Conservation (phyloP, 2,113 vertebrate species). For the Ammodytes dubius region DNA sequence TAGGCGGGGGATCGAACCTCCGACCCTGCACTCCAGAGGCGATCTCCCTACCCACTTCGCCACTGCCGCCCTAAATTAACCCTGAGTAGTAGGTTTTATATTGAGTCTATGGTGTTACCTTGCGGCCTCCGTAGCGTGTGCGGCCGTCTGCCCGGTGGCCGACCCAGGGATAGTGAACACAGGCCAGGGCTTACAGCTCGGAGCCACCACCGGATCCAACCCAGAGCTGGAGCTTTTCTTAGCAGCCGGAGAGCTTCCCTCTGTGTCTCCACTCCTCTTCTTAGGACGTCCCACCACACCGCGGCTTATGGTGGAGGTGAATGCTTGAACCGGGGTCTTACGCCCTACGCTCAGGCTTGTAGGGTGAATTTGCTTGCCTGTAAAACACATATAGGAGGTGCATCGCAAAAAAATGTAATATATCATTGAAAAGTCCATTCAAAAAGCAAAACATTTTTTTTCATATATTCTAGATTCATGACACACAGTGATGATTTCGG, state of each 20-base stretch:
- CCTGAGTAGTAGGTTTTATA: too few species aligned
- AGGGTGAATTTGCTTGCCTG: neutral
- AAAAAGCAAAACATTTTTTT: too few species aligned
- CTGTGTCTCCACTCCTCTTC: slow-evolving; percentile 27
- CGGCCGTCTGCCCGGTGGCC: neutral
- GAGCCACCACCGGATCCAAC: slow-evolving; percentile 49
- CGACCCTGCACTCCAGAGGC: too few species aligned
- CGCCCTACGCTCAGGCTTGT: neutral
- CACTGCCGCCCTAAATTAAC: too few species aligned
- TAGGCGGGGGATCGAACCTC: too few species aligned
- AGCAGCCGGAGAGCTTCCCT: neutral
- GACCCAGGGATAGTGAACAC: slow-evolving; percentile 49
- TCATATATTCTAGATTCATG: too few species aligned
- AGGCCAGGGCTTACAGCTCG: slow-evolving; percentile 66
- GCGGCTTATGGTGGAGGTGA: rapidly evolving
- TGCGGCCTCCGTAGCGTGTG: neutral
- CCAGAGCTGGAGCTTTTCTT: slow-evolving; percentile 22
- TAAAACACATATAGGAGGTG: too few species aligned
- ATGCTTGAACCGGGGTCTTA: neutral
- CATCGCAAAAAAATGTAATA: too few species aligned
- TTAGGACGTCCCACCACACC: neutral
- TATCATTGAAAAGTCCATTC: too few species aligned
- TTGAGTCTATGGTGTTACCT: too few species aligned
- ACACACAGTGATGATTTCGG: too few species aligned
- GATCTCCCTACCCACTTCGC: too few species aligned